Evolutionary conservation across 2,113 vertebrate species (phyloP), one percentile per base, ranked within the genome.

Genomic region (Rafetus swinhoei): DNA sequence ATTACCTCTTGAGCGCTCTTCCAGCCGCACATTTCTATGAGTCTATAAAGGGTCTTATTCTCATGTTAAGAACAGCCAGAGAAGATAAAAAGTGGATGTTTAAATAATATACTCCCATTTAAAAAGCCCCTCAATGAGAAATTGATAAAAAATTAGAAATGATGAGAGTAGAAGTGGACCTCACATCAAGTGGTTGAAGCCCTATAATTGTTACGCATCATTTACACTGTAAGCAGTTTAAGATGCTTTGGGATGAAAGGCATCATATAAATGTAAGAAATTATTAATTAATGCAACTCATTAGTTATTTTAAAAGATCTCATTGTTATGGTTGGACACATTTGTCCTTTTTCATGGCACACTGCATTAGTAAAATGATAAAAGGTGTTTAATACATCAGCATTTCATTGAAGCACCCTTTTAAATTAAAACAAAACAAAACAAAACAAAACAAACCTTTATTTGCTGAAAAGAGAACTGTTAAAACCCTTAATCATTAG

Each of bases 401-500:
- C 65, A 35, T 35, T 69, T 69, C 32, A 69, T 72, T 27, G 35
- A 72, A 35, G n/a, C 65, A 72, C 65, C 18, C 35, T 72, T 72
- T 35, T 21, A 35, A 35, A 72, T 72, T 72, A 72, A 21, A 72
- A 29, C 55, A 29, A 35, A 72, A 18, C 14, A 69, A n/a, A n/a
- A n/a, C n/a, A 72, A 21, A 72, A 29, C 55, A 29, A 69, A n/a
- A n/a, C 62, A 69, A 65, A 69, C 15, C 32, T 35, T 69, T 69
- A 27, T 32, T 35, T 18, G 16, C 8, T 32, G 15, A 3, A 87
- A 84, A 79, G 9, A 25, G 87, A 80, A 12, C 6, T 77, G 85
- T 94, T 9, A 85, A 87, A 89, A 81, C 84, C 62, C 87, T 89
- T 52, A 77, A 52, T 72, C 59, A 32, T 62, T 86, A 87, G 91